Conservation (phyloP, 2,888 invertebrate genomes). For the Neoitamus cyanurus region DNA sequence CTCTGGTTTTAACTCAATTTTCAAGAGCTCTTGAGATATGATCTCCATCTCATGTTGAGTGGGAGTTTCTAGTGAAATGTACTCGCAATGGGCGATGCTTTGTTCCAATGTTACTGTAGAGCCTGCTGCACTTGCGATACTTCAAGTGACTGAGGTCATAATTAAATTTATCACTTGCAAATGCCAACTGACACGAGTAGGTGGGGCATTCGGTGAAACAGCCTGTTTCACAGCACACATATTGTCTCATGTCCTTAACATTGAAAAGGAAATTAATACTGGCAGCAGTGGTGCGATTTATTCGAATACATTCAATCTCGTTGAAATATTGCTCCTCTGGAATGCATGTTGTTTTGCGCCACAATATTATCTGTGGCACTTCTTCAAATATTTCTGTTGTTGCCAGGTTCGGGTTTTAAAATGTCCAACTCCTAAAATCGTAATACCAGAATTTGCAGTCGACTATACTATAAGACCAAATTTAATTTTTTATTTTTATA, state of each 20-base stretch:
- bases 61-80: conserved; percentile 16
- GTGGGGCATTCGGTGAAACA: not conserved
- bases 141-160: conserved; percentile 16
- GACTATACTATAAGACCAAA: too few relatives aligned
- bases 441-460: too few relatives aligned
- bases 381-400: too few relatives aligned
- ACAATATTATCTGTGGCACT: too few relatives aligned
- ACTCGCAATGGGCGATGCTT: not conserved
- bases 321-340: not conserved
- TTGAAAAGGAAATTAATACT: not conserved
- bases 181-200: not conserved
- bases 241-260: not conserved
- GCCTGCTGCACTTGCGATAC: not conserved
- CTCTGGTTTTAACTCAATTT: conserved; percentile 14
- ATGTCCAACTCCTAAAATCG: too few relatives aligned
- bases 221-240: not conserved
- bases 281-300: not conserved
- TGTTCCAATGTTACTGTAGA: not conserved
- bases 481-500: too few relatives aligned
- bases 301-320: not conserved
- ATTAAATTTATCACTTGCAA: conserved; percentile 30
- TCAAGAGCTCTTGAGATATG: conserved; percentile 21
- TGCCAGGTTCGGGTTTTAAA: too few relatives aligned
- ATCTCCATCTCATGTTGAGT: conserved; percentile 22
- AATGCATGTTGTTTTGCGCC: not conserved